Percentiles rank a stretch among this genome's conserved stretches.
Conservation (phyloP, 2,888 invertebrate genomes). For the Drosophila sordidula region DNA sequence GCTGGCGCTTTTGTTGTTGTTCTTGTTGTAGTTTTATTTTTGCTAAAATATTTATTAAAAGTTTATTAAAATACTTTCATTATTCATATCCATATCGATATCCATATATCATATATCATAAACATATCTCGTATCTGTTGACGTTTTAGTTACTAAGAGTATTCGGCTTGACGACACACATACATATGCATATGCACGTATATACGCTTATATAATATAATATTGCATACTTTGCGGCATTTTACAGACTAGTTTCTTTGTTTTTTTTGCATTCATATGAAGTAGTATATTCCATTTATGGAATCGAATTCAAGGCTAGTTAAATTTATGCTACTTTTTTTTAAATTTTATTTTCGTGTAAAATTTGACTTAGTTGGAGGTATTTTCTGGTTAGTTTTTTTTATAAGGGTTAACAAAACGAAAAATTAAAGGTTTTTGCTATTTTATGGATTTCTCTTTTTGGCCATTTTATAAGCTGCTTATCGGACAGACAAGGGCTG, state of each 20-base stretch:
- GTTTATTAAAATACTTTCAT: conserved; percentile 78
- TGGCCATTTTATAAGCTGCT: conserved; percentile 42
- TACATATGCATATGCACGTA: conserved; percentile 22
- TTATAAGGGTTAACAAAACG: conserved; percentile 1
- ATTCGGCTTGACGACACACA: conserved; percentile 15
- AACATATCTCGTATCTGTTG: conserved; percentile 65
- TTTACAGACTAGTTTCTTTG: conserved; percentile 62
- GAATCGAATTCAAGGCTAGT: conserved; percentile 77
- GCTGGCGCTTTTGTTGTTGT: conserved; percentile 16
- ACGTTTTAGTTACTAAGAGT: conserved; percentile 29
- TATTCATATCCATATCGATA: conserved; percentile 61
- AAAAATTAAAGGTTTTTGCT: conserved; percentile 13
- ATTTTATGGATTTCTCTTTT: conserved; percentile 1
- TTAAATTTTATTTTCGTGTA: conserved; percentile 38
- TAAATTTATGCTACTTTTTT: conserved; percentile 66
- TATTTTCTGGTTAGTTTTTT: conserved; percentile 59
- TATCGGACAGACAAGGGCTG: conserved; percentile 28
- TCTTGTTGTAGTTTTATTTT: conserved; percentile 54
- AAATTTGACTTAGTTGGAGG: conserved; percentile 69
- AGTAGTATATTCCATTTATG: conserved; percentile 47
- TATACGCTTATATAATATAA: conserved; percentile 64
- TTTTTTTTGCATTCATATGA: conserved; percentile 27
- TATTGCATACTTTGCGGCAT: conserved; percentile 80
- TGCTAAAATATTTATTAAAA: conserved; percentile 80
- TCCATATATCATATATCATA: conserved; percentile 32